Evolutionary conservation across 2,797 vertebrate genomes (phyloP), one percentile per base, ranked within the genome.

Genomic region (Scleropages formosus): DNA sequence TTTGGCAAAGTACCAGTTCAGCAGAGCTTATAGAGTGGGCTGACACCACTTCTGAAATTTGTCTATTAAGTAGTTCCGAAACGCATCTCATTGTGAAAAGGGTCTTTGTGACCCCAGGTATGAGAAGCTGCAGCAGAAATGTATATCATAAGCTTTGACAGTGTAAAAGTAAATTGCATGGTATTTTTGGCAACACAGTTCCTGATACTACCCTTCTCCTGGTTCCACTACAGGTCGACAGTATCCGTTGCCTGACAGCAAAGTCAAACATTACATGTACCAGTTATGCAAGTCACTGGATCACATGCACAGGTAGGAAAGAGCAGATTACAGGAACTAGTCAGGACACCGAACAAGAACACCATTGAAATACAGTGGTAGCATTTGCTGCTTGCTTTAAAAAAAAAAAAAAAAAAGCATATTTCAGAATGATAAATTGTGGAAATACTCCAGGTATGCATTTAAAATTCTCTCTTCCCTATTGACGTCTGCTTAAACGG

Each of bases 251-350:
- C 80, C 93, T 11, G 94, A 94, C 74, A 89, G 83, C 8, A 95
- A 88, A 72, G 83, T 94, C 15, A 92, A 80, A 83, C 87, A 82
- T 79, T 95, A 93, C 74, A 91, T 94, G 92, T 96, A 93, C 85
- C 94, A 96, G 88, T 84, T 96, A 56, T 94, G 93, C 81, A 93
- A 90, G 78, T 94, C 94, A 58, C 92, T 96, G 18, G 90, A 93
- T 78, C 93, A 94, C 49, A 90, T 94, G 88, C 93, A 94, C 85
- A 95, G 94, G 96, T 95, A 81, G 44, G 82, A 56, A n/a, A 39
- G 18, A 22, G 9, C 20, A 22, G 22, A 61, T 16, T 61, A 59
- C 59, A 61, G 59, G 49, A 1, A 10, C 53, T 18, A 12, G 12
- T 56, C 12, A 18, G 9, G 31, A 39, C 6, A 6, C 39, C 39